phyloP scores from a whole-genome alignment of 2,113 vertebrate species.

The Tetraodon nigroviridis region DNA sequence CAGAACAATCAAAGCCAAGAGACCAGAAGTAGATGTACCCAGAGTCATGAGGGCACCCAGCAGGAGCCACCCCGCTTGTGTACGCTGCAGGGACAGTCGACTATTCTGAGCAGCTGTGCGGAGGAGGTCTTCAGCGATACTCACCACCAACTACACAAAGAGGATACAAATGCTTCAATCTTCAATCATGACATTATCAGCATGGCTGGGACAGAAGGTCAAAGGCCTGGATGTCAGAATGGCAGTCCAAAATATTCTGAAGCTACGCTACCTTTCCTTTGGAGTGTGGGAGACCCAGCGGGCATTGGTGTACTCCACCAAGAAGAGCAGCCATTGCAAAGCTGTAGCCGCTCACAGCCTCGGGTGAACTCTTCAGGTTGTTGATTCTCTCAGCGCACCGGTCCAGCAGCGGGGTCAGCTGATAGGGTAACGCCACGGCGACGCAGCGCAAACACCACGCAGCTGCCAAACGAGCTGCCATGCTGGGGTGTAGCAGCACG shows the following conservation, averaged over 20 bases:
- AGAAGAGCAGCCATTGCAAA: slow-evolving; percentile 96
- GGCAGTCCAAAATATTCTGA: background rate
- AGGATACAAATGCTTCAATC: background rate
- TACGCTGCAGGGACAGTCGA: slow-evolving; percentile 92
- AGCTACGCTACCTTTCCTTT: slow-evolving; percentile 88
- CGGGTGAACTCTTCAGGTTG: slow-evolving; percentile 93
- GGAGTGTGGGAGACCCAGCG: slow-evolving; percentile 92
- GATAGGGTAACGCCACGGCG: slow-evolving; percentile 91
- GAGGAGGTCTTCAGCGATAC: slow-evolving; percentile 95
- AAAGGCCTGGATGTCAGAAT: no score
- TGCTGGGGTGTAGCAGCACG: slow-evolving; percentile 95
- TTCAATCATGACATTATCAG: background rate
- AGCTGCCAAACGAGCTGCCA: slow-evolving; percentile 92
- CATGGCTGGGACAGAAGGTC: background rate
- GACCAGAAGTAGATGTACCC: slow-evolving; percentile 68
- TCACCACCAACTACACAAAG: slow-evolving; percentile 88
- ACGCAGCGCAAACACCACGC: slow-evolving; percentile 96
- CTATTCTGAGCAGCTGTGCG: slow-evolving; percentile 95
- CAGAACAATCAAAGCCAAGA: background rate
- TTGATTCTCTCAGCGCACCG: slow-evolving; percentile 94
- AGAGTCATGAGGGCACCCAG: slow-evolving; percentile 98
- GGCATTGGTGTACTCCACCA: slow-evolving; percentile 95
- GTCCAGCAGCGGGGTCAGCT: slow-evolving; percentile 91
- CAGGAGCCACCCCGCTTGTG: slow-evolving; percentile 96
- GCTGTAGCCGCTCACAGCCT: slow-evolving; percentile 98